These are phyloP conservation scores for Sebastes aleutianus DNA, from an alignment of 2,797 vertebrate genomes.

Conservation along the genomic window DNA sequence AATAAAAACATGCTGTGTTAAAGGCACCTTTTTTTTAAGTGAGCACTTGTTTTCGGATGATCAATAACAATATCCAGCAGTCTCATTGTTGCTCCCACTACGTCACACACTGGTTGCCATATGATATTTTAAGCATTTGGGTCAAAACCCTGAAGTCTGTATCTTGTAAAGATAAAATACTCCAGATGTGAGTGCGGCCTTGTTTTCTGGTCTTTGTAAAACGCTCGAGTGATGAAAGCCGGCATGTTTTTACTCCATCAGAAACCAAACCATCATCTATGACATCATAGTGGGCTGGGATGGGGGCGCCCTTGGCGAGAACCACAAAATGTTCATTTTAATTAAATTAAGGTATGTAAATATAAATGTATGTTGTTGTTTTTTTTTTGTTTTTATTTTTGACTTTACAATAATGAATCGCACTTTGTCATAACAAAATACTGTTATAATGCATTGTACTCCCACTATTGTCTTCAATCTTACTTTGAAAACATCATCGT, in stretches of 20 bases:
- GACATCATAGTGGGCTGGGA: constrained; percentile 55
- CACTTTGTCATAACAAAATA: constrained; percentile 85
- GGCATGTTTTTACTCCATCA: constrained; percentile 46
- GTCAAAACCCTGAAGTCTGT: constrained; percentile 55
- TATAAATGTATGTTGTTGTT: constrained; percentile 68
- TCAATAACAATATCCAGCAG: constrained; percentile 44
- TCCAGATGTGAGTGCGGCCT: constrained; percentile 54
- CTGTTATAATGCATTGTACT: constrained; percentile 77
- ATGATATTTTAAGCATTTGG: constrained; percentile 46
- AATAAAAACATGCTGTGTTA: constrained; percentile 53
- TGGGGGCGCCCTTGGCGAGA: constrained; percentile 55
- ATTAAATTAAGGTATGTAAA: constrained; percentile 85
- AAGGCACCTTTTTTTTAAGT: constrained; percentile 55
- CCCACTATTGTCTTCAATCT: constrained; percentile 64
- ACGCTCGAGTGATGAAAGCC: neutral
- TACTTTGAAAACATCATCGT: constrained; percentile 65
- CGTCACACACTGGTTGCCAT: constrained; percentile 15
- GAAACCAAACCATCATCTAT: constrained; percentile 17
- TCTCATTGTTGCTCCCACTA: neutral
- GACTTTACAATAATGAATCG: constrained; percentile 80
- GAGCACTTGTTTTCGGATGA: constrained; percentile 76
- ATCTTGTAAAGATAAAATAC: constrained; percentile 65
- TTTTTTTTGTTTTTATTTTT: constrained; percentile 55
- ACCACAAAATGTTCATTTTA: constrained; percentile 77
- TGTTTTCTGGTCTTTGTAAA: constrained; percentile 6